A percentile compares a stretch with the other conserved stretches of the same genome.
Evolutionary conservation across 2,113 vertebrate genomes (phyloP).

Genomic region (Ondatra zibethicus): DNA sequence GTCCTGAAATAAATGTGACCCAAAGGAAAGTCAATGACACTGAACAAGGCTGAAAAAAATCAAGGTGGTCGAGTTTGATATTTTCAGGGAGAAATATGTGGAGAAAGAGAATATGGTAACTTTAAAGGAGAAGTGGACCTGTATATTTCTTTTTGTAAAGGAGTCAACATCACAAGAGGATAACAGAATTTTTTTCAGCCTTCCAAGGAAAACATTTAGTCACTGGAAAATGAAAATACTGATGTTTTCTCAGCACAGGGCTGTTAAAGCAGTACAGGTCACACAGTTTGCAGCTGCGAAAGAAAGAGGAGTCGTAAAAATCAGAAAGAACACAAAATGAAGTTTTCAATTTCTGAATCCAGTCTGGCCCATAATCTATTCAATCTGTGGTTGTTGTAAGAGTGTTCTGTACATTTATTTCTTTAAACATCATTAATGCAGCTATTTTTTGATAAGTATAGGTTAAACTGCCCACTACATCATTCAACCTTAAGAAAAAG

Average conservation of each 20-base stretch:
- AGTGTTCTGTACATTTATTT: background rate
- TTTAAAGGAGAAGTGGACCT: background rate
- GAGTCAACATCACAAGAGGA: background rate
- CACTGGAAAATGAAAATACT: background rate
- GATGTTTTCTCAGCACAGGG: background rate
- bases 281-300: background rate
- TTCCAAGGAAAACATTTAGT: background rate
- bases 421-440: background rate
- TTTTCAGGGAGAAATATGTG: background rate
- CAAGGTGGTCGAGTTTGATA: background rate
- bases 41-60: background rate
- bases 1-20: background rate
- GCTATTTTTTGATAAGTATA: background rate
- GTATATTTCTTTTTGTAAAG: background rate
- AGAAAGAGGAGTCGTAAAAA: slow-evolving; percentile 16
- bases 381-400: background rate
- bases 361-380: background rate
- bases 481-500: background rate
- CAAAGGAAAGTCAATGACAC: background rate
- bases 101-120: background rate
- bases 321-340: slow-evolving; percentile 20
- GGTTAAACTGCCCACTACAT: background rate
- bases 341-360: background rate
- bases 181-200: slow-evolving; percentile 7
- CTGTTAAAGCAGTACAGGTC: background rate